phyloP scores from a whole-genome alignment of 2,113 vertebrate genomes.

The Oceanites oceanicus region DNA sequence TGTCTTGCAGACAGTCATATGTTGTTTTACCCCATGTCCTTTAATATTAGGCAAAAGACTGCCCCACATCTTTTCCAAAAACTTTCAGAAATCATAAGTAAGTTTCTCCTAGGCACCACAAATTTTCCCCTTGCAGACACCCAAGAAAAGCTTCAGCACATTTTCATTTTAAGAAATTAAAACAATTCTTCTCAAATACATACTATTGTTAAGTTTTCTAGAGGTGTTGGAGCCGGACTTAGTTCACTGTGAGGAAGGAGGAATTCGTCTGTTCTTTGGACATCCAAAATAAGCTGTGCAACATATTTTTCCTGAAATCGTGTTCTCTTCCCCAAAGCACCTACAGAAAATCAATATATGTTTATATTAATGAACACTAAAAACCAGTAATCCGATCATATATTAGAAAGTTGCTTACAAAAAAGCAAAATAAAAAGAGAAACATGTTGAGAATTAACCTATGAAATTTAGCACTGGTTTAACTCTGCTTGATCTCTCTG shows the following conservation, averaged over 20 bases:
- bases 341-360: slow-evolving; percentile 66
- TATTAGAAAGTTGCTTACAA: neutral
- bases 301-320: slow-evolving; percentile 90
- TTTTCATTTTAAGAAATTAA: neutral
- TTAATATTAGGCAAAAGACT: neutral
- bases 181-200: neutral
- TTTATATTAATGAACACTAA: neutral
- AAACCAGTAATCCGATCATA: neutral
- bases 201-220: slow-evolving; percentile 85
- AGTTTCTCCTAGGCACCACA: neutral
- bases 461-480: neutral
- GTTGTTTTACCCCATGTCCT: neutral
- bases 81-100: neutral
- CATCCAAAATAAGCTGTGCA: slow-evolving; percentile 91
- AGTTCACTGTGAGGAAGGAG: slow-evolving; percentile 55
- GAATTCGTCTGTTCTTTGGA: slow-evolving; percentile 75
- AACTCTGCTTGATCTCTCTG: neutral
- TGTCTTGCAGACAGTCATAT: neutral
- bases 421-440: neutral
- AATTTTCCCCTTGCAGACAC: neutral
- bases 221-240: slow-evolving; percentile 81
- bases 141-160: neutral
- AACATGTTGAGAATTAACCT: neutral
- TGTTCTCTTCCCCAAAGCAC: slow-evolving; percentile 94
- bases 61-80: neutral